A percentile compares a stretch with the other conserved stretches of the same genome.
Evolutionary conservation across 2,888 invertebrate genomes (phyloP).

Genomic region (Microplitis deprimator): DNA sequence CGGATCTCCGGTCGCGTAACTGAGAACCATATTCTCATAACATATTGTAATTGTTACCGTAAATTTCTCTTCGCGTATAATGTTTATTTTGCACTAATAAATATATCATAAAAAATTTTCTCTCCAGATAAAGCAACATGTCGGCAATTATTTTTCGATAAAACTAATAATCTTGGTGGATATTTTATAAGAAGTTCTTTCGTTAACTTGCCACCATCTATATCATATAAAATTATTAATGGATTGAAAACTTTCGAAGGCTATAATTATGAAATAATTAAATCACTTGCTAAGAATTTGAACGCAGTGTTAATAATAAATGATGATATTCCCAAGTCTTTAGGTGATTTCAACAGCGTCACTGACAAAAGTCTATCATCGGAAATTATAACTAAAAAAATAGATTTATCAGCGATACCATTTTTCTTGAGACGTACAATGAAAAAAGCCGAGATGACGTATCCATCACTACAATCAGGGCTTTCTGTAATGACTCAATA

Average conservation of each 20-base stretch:
- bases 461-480: neutral
- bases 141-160: neutral
- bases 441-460: too few relatives aligned
- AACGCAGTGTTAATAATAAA: neutral
- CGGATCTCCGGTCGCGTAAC: too few relatives aligned
- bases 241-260: neutral
- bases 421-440: too few relatives aligned
- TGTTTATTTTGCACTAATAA: too few relatives aligned
- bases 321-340: neutral
- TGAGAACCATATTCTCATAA: too few relatives aligned
- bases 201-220: neutral
- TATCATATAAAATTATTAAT: neutral
- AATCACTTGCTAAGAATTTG: neutral
- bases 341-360: neutral
- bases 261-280: neutral
- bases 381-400: neutral
- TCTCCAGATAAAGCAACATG: neutral
- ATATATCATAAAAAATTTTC: too few relatives aligned
- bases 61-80: too few relatives aligned
- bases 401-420: neutral
- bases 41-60: too few relatives aligned
- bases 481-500: neutral
- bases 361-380: neutral
- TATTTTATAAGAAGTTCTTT: neutral
- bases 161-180: constrained; percentile 7